Base-by-base conservation (phyloP, 2,888 invertebrate genomes). In the Nezara viridula region DNA sequence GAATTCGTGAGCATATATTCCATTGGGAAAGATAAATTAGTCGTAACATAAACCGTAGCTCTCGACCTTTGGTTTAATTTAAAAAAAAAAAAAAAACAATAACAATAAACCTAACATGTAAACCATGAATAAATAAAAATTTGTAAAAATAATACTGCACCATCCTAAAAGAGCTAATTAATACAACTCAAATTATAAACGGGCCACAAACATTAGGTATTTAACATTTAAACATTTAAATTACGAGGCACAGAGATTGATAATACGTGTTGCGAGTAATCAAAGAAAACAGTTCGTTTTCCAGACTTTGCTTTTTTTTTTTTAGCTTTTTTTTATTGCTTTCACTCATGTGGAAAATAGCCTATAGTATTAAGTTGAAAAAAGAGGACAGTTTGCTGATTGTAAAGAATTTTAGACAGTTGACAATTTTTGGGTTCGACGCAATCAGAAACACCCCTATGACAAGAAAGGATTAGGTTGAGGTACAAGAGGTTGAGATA, bases 401-500 rank as follows among this genome's bases (percentile, higher is more conserved):
- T 81, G 81, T 81, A 81, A 81, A 14, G n/a, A 44, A 37, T 81
- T 81, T 81, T 73, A 37, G 66, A 73, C 16, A 81, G n/a, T 44
- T 81, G 81, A 81, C 81, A 7, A 24, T 40, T 77, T 5, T 44
- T 40, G 60, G 24, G 4, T 24, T 81, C 37, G 24, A 24, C n/a
- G 81, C 40, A 60, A 27, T 27, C 14, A 37, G 32, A 73, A 73
- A 40, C 10, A 40, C 32, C 85, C 90, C 90, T 95, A 95, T 93
- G 95, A 95, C 91, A 95, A 94, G 93, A 95, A 95, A 49, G 95
- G 95, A 93, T 95, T 95, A 47, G 91, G 95, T 55, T 93, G 92
- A 90, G 92, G 91, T 85, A 92, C 90, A 27, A 92, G 90, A 60
- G 92, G 92, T 87, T 91, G 91, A 44, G 91, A 91, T n/a, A 91